A percentile compares a stretch with the other conserved stretches of the same genome.
phyloP scores from a whole-genome alignment of 2,113 vertebrate species.

The Chionodraco myersi region DNA sequence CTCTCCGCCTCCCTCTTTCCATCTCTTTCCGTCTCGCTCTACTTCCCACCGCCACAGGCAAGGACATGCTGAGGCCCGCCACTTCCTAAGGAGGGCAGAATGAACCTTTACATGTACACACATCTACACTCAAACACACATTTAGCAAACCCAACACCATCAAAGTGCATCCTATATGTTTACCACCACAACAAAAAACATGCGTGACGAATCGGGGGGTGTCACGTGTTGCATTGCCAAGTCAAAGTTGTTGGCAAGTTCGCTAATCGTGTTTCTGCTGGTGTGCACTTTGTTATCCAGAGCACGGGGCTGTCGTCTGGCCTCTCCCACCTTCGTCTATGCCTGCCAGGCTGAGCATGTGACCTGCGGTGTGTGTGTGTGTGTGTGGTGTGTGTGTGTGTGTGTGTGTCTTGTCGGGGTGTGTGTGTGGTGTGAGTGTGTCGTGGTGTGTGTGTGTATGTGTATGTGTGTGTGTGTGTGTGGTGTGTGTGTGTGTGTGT shows the following conservation, averaged over 20 bases:
- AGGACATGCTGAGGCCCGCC: slow-evolving; percentile 49
- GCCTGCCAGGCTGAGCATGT: slow-evolving; percentile 28
- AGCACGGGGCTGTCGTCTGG: slow-evolving; percentile 2
- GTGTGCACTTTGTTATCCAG: slow-evolving; percentile 48
- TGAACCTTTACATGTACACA: slow-evolving; percentile 39
- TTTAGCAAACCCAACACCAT: neutral
- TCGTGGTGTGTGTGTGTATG: slow-evolving; percentile 16
- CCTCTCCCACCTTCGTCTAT: neutral
- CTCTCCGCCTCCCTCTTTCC: neutral
- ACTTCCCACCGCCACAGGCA: slow-evolving; percentile 66
- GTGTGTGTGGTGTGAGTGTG: neutral
- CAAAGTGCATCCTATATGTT: slow-evolving; percentile 17
- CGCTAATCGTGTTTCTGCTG: slow-evolving; percentile 18
- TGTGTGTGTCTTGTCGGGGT: neutral
- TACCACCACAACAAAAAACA: neutral
- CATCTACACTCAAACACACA: neutral
- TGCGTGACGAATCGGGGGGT: neutral
- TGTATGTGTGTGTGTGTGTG: neutral
- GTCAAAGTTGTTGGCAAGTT: slow-evolving; percentile 4
- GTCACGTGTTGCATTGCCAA: neutral
- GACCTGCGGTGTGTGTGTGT: slow-evolving; percentile 23
- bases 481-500: neutral
- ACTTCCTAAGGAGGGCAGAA: slow-evolving; percentile 56
- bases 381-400: neutral
- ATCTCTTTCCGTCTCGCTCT: slow-evolving; percentile 55